Evolutionary conservation across 2,797 vertebrate species (phyloP), one percentile per base, ranked within the genome.

Genomic region (Gymnocypris eckloni): DNA sequence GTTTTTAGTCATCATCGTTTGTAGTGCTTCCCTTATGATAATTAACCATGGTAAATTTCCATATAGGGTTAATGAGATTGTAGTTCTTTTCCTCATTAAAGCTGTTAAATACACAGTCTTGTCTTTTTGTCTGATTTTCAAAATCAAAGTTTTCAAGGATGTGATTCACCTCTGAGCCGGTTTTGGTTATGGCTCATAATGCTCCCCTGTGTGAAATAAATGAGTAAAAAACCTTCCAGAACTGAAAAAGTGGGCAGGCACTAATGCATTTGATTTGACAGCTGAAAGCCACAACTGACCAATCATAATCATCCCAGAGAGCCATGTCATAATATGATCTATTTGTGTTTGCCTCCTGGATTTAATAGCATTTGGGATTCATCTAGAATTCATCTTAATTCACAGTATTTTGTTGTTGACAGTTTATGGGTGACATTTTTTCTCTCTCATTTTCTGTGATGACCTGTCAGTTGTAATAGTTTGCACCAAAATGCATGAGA

Each of bases 381-480:
- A 52, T 52, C 28, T 41, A 79, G 39, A 39, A 2, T 66, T 22
- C 7, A 25, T 43, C 15, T 50, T 33, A 13, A 16, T 41, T 43
- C 11, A 45, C 6, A 16, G 4, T 56, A 41, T 22, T 81, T 80
- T 67, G 28, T 8, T 43, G 10, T 54, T 61, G 48, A 25, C 50
- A 8, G 37, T 11, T 41, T 69, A 18, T 81, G 45, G 39, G 8
- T 56, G 22, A 54, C 64, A 54, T n/a, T 41, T 54, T 81, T 20
- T 43, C 9, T 9, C 0, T 59, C 12, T 22, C 3, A 41, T 41
- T 61, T 77, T 28, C 64, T 39, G 33, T 54, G 25, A 66, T 43
- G 61, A 15, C 33, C 28, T 37, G 59, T 66, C 59, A 66, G 72
- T 77, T n/a, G 48, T 67, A 54, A 66, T 77, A 15, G 56, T 50